Evolutionary conservation across 2,113 vertebrate species (phyloP).

Genomic region (Micronycteris hirsuta): DNA sequence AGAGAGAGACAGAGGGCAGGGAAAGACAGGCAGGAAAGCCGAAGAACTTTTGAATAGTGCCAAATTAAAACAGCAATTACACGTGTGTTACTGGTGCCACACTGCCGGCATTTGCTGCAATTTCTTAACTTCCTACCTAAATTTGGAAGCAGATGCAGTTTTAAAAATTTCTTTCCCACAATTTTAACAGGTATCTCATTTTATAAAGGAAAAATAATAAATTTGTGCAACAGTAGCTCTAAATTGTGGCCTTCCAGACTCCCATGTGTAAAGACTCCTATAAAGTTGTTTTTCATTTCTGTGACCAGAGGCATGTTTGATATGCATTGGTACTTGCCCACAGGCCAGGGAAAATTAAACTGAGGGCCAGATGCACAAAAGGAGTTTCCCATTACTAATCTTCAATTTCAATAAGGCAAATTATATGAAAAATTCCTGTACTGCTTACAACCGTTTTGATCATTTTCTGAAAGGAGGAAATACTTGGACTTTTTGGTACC

Average conservation of each 20-base stretch:
- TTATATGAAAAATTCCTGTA: not conserved
- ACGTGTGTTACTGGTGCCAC: not conserved
- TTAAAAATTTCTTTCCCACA: not conserved
- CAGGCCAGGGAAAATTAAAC: not conserved
- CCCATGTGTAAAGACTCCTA: not conserved
- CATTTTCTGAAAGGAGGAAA: constrained; percentile 17
- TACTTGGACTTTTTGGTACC: not conserved
- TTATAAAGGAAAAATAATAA: not conserved
- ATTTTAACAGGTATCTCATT: constrained; percentile 23
- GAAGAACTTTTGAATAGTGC: not conserved
- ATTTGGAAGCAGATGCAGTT: not conserved
- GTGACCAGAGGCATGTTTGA: not conserved
- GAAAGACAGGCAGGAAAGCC: not conserved
- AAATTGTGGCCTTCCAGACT: not conserved
- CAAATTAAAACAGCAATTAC: not conserved
- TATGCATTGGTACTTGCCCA: not conserved
- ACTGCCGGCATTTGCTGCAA: not conserved
- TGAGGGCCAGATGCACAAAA: not conserved
- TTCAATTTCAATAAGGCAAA: constrained; percentile 12
- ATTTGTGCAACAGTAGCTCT: not conserved
- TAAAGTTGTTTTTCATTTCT: not conserved
- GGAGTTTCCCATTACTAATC: not conserved
- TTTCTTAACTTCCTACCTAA: not conserved
- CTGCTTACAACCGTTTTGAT: not conserved
- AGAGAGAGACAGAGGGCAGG: not conserved